Base-by-base conservation (phyloP, 2,888 invertebrate species). In the Phaonia tiefii region DNA sequence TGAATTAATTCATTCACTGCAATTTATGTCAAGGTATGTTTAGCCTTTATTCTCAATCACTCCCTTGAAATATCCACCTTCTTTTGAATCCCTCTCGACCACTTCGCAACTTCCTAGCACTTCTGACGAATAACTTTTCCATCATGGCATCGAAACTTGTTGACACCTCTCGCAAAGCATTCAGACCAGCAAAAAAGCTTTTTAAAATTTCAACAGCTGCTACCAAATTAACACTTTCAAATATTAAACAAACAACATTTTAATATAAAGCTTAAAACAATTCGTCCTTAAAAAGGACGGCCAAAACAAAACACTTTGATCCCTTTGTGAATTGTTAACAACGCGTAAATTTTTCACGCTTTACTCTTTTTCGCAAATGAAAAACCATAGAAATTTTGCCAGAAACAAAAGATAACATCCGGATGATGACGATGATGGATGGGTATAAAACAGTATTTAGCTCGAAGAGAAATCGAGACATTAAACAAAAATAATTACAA, bases 181-280 rank as follows among this genome's bases (percentile, higher is more conserved):
- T 37, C 70, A 65, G 54, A 60, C 70, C 25, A 65, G 56, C 31
- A 31, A 31, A 66, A 20, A 54, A 44, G 63, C 56, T 63, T 65
- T 75, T 80, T 67, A 69, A 58, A 60, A 15, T 25, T 58, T 77
- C 77, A 77, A 81, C 80, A 81, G 72, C 78, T 72, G 72, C 78
- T 72, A 72, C 71, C 75, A 81, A 81, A 81, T 81, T 81, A 81
- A 81, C 81, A 81, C 81, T 81, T 81, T 81, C 67, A 75, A 78
- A 78, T 75, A 75, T 75, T 31, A 31, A 31, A 31, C 31, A 31
- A 31, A 31, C 3, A 31, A n/a, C n/a, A n/a, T n/a, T n/a, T n/a
- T n/a, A n/a, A n/a, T n/a, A n/a, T n/a, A 31, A 31, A 8, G 31
- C 31, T 5, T n/a, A 31, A 67, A 72, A 26, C 26, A 15, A 22